Evolutionary conservation across 92 coral and sea anemone species (phyloP), one percentile per base, ranked within the genome.

Genomic region (Ricordea florida): DNA sequence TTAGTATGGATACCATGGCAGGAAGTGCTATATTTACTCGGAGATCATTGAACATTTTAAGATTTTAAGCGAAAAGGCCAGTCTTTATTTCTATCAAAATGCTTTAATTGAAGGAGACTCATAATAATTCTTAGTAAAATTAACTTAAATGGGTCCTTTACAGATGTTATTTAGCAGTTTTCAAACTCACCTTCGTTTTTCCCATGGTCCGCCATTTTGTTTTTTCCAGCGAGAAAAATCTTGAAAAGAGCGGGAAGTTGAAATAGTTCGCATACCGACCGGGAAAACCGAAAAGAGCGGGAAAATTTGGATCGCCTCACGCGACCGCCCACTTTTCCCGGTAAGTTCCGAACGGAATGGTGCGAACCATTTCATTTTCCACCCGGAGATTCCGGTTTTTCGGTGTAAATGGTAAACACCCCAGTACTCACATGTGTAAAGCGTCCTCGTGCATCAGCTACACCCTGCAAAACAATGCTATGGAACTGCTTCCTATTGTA

Each of bases 371-470:
- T 70, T 34, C 0, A 70, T 50, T 51, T 70, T 70, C 66, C 66
- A 53, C 8, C 78, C 78, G 66, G 55, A 70, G 26, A 11, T 70
- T 70, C 65, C 66, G 66, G 66, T 34, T 53, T 70, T 70, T 53
- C 65, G 49, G 66, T 53, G 78, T 52, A 36, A 70, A 70, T 70
- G 78, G 78, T 70, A 70, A 70, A 51, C 77, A 52, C 65, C 76
- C 76, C 35, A 5, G 57, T 2, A 9, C 36, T 65, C n/a, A n/a
- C n/a, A n/a, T n/a, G n/a, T n/a, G n/a, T n/a, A n/a, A n/a, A n/a
- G n/a, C n/a, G n/a, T n/a, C n/a, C n/a, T n/a, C n/a, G n/a, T n/a
- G n/a, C n/a, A n/a, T n/a, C n/a, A n/a, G n/a, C n/a, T n/a, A n/a
- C n/a, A n/a, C n/a, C n/a, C n/a, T n/a, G n/a, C n/a, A n/a, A n/a